phyloP scores from a whole-genome alignment of 1,140 invertebrate genomes.

The Euwallacea fornicatus region DNA sequence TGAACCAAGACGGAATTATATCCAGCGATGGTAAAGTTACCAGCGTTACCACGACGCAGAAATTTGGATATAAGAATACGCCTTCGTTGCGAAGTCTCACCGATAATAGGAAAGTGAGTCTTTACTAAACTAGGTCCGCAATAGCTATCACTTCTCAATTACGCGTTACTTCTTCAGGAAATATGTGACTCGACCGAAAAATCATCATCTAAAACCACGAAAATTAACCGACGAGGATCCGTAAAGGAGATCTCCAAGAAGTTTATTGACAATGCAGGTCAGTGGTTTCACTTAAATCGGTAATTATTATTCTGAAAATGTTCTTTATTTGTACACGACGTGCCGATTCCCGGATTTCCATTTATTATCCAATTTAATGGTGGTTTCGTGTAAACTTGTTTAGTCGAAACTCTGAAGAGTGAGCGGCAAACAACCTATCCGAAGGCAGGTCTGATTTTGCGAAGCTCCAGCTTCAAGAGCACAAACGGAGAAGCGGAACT shows the following conservation, averaged over 20 bases:
- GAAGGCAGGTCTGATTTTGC: slow-evolving; percentile 68
- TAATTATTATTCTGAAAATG: not conserved
- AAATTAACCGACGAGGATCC: slow-evolving; percentile 65
- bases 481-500: slow-evolving; percentile 46
- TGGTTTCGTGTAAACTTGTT: not conserved
- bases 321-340: not conserved
- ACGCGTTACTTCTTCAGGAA: slow-evolving; percentile 29
- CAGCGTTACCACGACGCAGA: slow-evolving; percentile 52
- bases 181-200: slow-evolving; percentile 38
- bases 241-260: slow-evolving; percentile 73
- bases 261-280: slow-evolving; percentile 69
- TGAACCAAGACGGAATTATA: slow-evolving; percentile 51
- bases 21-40: slow-evolving; percentile 40
- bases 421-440: slow-evolving; percentile 60
- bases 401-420: slow-evolving; percentile 58
- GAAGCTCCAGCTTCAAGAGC: slow-evolving; percentile 62
- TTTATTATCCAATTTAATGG: too few relatives aligned
- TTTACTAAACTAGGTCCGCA: not conserved
- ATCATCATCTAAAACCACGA: slow-evolving; percentile 49
- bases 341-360: too few relatives aligned
- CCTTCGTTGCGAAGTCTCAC: slow-evolving; percentile 45
- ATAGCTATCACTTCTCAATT: not conserved
- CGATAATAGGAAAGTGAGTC: slow-evolving; percentile 44
- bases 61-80: slow-evolving; percentile 55
- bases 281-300: slow-evolving; percentile 44